These are phyloP conservation scores for Macrosoma leucophasiata DNA, from an alignment of 2,888 invertebrate species.

Conservation along the genomic window DNA sequence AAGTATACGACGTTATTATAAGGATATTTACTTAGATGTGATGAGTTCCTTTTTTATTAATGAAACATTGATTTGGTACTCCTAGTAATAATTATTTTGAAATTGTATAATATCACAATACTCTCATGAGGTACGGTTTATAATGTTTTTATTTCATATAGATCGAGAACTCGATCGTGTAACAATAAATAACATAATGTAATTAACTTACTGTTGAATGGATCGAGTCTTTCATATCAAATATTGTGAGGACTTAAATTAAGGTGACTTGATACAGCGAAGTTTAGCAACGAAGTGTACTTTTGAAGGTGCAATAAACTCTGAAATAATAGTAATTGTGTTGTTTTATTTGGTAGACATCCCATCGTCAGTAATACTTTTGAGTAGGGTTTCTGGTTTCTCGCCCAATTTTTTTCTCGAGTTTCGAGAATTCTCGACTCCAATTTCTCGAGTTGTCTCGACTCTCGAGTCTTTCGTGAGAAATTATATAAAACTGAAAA, in stretches of 20 bases:
- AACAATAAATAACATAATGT: slow-evolving; percentile 11
- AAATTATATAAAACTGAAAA: neutral
- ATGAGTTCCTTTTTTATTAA: slow-evolving; percentile 63
- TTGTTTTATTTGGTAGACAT: no score
- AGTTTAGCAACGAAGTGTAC: slow-evolving; percentile 68
- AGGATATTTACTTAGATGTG: slow-evolving; percentile 72
- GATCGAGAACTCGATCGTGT: slow-evolving; percentile 11
- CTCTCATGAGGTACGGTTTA: no score
- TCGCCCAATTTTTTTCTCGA: no score
- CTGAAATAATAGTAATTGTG: slow-evolving; percentile 56
- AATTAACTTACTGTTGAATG: slow-evolving; percentile 10
- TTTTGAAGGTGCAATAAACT: slow-evolving; percentile 74
- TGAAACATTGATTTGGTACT: slow-evolving; percentile 41
- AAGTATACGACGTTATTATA: slow-evolving; percentile 71
- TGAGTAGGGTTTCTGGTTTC: no score
- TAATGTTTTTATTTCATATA: no score
- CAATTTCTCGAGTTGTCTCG: no score
- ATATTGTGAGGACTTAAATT: slow-evolving; percentile 25
- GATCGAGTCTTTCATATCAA: slow-evolving; percentile 18
- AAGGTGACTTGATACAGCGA: slow-evolving; percentile 47
- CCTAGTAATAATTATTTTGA: slow-evolving; percentile 41
- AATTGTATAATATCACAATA: no score
- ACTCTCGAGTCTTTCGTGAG: neutral
- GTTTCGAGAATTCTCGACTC: no score
- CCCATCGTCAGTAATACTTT: no score